Base-by-base conservation (phyloP, 2,888 invertebrate species). In the Melikaiella ostensackeni region DNA sequence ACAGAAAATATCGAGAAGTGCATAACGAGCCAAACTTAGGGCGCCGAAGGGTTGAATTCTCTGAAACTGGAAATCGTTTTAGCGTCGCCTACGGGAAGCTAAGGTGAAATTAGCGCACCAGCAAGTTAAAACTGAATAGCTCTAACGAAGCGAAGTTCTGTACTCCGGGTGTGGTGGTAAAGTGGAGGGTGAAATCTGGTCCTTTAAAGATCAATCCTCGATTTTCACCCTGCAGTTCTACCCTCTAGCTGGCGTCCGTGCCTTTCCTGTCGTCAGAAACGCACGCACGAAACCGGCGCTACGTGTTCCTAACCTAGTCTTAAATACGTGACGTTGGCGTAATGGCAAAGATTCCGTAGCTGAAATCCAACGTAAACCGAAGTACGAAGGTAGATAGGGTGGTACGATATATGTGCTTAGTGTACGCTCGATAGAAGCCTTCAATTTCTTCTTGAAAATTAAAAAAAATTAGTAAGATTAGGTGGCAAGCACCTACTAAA, bases 281-380 rank as follows among this genome's bases (percentile, higher is more conserved):
- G 79, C 79, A 77, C 75, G 78, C 79, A 79, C 80, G 75, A 77
- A 80, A 75, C 77, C 75, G 66, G 76, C 77, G 81, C 83, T 88
- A 88, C 88, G 88, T 87, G 88, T 86, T 87, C 88, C 86, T 87
- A 88, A 87, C 87, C 87, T 86, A 85, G 86, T 87, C 89, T 88
- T 88, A 88, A 89, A 89, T 90, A 90, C 90, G 89, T 89, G 89
- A 90, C 88, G 85, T 82, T 75, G 46, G 85, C 83, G 86, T 88
- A 86, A 88, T 88, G 82, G 86, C 82, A 79, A 82, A 84, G 86
- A 86, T 87, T 86, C 83, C 82, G 84, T 82, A 80, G 79, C 79
- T 78, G 84, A 85, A 83, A 85, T 84, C 84, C 83, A 82, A 81
- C 76, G 82, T 84, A 84, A 85, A 86, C 85, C 84, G 82, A 84